Evolutionary conservation across 2,888 invertebrate species (phyloP).

Genomic region (Epistrophe grossulariae): DNA sequence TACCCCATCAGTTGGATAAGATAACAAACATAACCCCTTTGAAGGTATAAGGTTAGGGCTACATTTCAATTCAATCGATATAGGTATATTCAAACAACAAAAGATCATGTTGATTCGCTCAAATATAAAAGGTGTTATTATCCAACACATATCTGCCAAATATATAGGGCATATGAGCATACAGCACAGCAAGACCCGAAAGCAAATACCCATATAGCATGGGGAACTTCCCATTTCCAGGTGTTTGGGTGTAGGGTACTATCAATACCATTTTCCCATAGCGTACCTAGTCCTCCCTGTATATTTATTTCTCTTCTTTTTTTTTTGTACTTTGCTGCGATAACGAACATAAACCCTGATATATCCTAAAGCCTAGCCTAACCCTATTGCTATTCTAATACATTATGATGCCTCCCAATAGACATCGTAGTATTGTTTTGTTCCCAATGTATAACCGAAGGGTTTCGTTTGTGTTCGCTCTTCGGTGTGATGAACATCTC

Average conservation of each 20-base stretch:
- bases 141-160: neutral
- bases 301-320: neutral
- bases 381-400: neutral
- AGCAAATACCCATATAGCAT: neutral
- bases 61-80: neutral
- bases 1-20: neutral
- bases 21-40: neutral
- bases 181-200: neutral
- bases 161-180: neutral
- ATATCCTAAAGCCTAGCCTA: neutral
- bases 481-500: conserved; percentile 45
- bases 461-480: conserved; percentile 32
- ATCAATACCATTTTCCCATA: neutral
- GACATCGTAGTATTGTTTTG: conserved; percentile 36
- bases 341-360: conserved; percentile 36
- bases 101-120: neutral
- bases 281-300: neutral
- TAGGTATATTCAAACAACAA: neutral
- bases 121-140: conserved; percentile 6
- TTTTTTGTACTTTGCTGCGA: conserved; percentile 13
- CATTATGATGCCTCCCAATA: conserved; percentile 20
- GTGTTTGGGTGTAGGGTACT: neutral
- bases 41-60: neutral
- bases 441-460: conserved; percentile 36
- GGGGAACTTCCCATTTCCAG: neutral